These are phyloP conservation scores for Aplochiton taeniatus DNA, from an alignment of 2,797 vertebrate species.

Conservation along the genomic window DNA sequence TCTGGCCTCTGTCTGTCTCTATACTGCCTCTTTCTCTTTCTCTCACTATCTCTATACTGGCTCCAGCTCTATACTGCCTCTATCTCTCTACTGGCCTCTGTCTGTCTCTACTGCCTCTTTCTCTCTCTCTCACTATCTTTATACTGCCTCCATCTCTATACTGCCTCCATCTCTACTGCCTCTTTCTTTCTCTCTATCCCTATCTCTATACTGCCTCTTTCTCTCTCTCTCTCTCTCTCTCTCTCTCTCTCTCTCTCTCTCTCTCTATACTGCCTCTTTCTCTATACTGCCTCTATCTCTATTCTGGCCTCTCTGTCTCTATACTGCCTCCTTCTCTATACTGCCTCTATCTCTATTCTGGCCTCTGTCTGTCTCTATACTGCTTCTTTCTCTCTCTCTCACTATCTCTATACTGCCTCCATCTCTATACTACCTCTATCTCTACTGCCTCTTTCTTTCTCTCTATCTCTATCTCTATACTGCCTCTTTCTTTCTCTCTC, in stretches of 20 bases:
- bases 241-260: not conserved
- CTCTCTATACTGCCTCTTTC: not conserved
- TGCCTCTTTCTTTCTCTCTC: not conserved
- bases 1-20: not conserved
- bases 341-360: not conserved
- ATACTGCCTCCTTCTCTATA: no score
- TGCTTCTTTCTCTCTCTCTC: not conserved
- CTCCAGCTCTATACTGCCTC: not conserved
- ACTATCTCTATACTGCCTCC: not conserved
- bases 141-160: not conserved
- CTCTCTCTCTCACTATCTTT: not conserved
- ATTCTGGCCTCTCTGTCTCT: not conserved
- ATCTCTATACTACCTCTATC: no score
- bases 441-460: not conserved
- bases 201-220: not conserved
- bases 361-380: not conserved
- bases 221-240: not conserved
- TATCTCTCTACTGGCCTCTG: not conserved
- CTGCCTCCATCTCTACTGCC: not conserved
- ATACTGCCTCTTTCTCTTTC: not conserved
- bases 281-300: not conserved
- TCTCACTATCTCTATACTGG: not conserved
- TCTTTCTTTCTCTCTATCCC: not conserved
- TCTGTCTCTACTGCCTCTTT: not conserved
- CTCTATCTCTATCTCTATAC: not conserved